Evolutionary conservation across 2,888 invertebrate species (phyloP).

Genomic region (Zaprionus obscuricornis): DNA sequence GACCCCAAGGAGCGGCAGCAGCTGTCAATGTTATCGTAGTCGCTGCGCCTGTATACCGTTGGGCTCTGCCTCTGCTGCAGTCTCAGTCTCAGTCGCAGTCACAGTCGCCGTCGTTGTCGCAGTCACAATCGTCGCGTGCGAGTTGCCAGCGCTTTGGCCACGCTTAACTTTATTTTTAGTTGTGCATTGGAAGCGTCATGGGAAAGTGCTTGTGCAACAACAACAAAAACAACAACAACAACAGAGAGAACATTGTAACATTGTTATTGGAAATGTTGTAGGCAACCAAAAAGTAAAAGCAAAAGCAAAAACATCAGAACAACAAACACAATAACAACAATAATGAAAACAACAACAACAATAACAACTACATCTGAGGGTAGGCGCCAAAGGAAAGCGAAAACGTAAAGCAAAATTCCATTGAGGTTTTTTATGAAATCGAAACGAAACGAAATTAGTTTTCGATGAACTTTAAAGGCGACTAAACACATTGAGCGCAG

Average conservation of each 20-base stretch:
- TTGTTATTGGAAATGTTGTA: conserved; percentile 78
- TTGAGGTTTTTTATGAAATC: conserved; percentile 80
- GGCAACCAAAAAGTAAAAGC: conserved; percentile 45
- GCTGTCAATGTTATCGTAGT: conserved; percentile 77
- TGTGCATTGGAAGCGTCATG: conserved; percentile 70
- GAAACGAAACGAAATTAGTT: conserved; percentile 82
- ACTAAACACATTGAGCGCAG: conserved; percentile 72
- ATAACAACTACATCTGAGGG: conserved; percentile 39
- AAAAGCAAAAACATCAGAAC: conserved; percentile 10
- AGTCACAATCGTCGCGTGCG: conserved; percentile 23
- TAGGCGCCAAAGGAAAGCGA: conserved; percentile 74
- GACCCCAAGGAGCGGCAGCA: conserved; percentile 63
- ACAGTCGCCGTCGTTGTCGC: conserved; percentile 17
- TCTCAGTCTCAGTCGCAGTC: conserved; percentile 31
- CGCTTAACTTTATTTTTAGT: conserved; percentile 80
- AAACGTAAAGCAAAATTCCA: conserved; percentile 78
- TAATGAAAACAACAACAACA: conserved; percentile 24
- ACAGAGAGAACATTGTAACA: conserved; percentile 62
- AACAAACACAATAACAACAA: conserved; percentile 22
- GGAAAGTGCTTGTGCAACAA: conserved; percentile 59
- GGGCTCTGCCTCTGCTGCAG: background rate
- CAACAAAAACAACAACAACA: conserved; percentile 37
- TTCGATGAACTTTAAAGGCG: conserved; percentile 82
- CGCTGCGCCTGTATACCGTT: background rate
- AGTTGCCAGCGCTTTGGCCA: conserved; percentile 52